phyloP scores from a whole-genome alignment of 2,888 invertebrate genomes.

The Callyntrura guangdongensis region DNA sequence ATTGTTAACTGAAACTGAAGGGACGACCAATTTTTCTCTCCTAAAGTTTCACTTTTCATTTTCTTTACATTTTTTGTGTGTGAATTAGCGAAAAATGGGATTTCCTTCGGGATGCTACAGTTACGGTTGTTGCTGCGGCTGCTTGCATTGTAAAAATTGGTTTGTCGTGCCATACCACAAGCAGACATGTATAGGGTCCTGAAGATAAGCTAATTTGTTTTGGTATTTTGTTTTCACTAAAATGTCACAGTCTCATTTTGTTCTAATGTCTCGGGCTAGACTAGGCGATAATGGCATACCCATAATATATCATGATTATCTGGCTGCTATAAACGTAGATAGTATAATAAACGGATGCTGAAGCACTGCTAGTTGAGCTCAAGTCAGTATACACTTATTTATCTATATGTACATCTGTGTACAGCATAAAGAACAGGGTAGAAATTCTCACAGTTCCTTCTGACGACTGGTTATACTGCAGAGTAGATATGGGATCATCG shows the following conservation, averaged over 20 bases:
- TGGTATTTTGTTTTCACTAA: neutral
- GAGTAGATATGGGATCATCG: slow-evolving; percentile 36
- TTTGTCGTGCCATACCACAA: neutral
- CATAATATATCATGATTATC: slow-evolving; percentile 8
- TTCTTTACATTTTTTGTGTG: neutral
- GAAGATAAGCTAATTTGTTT: slow-evolving; percentile 6
- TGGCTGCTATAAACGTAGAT: neutral
- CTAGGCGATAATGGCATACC: too few relatives aligned
- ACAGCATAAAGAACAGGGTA: neutral
- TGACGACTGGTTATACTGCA: neutral
- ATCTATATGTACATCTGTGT: neutral
- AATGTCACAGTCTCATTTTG: neutral
- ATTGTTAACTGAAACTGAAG: slow-evolving; percentile 22
- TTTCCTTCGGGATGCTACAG: neutral
- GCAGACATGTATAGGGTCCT: too few relatives aligned
- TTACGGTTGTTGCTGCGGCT: neutral
- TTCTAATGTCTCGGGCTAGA: neutral
- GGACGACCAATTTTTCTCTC: neutral
- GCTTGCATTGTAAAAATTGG: neutral
- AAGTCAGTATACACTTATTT: neutral
- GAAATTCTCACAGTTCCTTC: neutral
- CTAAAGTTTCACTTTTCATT: neutral
- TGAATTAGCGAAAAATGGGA: slow-evolving; percentile 1
- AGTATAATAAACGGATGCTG: neutral
- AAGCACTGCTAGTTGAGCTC: neutral